Evolutionary conservation across 37 sponge, comb jelly and placozoan genomes (phyloP), one percentile per base, ranked within the genome.

Genomic region (Agelas oroides): DNA sequence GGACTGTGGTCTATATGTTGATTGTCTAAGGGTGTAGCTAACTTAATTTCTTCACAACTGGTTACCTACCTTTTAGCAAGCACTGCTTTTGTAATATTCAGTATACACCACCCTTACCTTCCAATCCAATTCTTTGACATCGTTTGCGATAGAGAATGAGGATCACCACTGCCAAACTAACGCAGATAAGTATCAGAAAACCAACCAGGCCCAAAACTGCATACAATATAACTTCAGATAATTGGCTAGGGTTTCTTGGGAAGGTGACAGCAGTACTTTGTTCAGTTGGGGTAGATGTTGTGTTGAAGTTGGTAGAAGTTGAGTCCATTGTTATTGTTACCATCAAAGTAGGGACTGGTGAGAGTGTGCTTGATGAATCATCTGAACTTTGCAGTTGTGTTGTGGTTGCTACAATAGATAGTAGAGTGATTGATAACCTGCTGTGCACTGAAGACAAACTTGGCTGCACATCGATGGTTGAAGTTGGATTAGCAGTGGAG

Each of bases 131-230:
- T 17, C 13, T 41, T 15, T 39, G 72, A 28, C 76, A 52, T 57
- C 31, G 24, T 24, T 33, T 75, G 6, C 76, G 53, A 24, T 59
- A 75, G 59, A 75, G 76, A 8, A 75, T 55, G 1, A 58, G 20
- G 2, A 75, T 57, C 16, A 75, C 76, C 24, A 75, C 21, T 1
- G 34, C 23, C 59, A 75, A 30, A 19, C 19, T 15, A 52, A 75
- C 46, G 25, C 46, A 40, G 18, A 57, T 20, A 11, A 75, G 16
- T 28, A 17, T 33, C 32, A 75, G 76, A 34, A 54, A 75, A 18
- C 76, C 76, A 18, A 75, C 54, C 17, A 75, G 59, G 1, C 76
- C 76, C 58, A 75, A 58, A 25, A 56, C 53, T n/a, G 59, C 59
- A 28, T 75, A 75, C 19, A 75, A 59, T 24, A 75, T 75, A 24